Percentiles rank a stretch among this genome's conserved stretches.
Evolutionary conservation across 1,140 invertebrate species (phyloP).

Genomic region (Bombus difficillimus): DNA sequence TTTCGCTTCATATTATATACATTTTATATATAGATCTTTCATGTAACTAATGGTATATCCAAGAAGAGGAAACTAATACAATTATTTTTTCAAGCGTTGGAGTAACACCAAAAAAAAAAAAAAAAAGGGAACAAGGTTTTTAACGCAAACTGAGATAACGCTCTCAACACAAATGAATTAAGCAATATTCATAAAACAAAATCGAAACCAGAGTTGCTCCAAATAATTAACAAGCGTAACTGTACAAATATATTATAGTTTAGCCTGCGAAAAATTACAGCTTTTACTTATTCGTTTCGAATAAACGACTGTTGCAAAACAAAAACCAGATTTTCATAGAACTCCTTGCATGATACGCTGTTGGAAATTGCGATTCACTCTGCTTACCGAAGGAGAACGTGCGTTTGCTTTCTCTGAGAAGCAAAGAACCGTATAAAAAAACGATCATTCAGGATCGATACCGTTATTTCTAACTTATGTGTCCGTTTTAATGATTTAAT

Average conservation of each 20-base stretch:
- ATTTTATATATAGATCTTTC: no score
- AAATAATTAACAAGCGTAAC: constrained; percentile 38
- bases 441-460: neutral
- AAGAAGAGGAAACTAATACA: no score
- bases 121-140: neutral
- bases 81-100: no score
- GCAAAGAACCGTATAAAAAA: constrained; percentile 30
- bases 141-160: neutral
- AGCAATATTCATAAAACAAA: neutral
- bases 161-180: neutral
- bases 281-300: constrained; percentile 1
- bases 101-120: no score
- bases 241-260: constrained; percentile 52
- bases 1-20: neutral
- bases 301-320: constrained; percentile 14
- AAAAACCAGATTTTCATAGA: constrained; percentile 31
- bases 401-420: constrained; percentile 43
- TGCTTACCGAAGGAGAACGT: constrained; percentile 55
- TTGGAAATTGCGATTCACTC: constrained; percentile 46
- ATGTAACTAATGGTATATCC: no score
- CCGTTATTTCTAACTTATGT: no score
- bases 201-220: constrained; percentile 16
- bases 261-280: constrained; percentile 20
- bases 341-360: constrained; percentile 15
- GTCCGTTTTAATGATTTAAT: no score